Evolutionary conservation across 2,888 invertebrate genomes (phyloP).

Genomic region (Hypsopygia costalis): DNA sequence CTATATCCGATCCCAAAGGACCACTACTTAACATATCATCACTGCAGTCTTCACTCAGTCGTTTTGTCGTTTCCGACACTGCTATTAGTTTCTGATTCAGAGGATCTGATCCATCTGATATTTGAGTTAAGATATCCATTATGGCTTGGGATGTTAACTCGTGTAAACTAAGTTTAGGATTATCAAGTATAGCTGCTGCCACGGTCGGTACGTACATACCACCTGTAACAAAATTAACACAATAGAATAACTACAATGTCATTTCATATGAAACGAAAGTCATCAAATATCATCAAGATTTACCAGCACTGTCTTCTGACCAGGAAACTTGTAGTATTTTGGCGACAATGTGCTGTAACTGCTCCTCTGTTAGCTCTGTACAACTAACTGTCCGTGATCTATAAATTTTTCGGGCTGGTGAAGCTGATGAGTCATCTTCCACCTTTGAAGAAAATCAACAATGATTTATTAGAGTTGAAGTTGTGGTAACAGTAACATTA

Average conservation of each 20-base stretch:
- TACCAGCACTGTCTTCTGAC: conserved; percentile 81
- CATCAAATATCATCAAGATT: conserved; percentile 9
- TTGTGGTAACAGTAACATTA: no score
- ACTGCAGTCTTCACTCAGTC: conserved; percentile 67
- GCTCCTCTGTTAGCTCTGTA: conserved; percentile 83
- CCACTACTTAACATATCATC: conserved; percentile 58
- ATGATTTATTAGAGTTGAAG: no score
- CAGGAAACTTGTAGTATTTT: conserved; percentile 87
- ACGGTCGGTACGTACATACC: conserved; percentile 80
- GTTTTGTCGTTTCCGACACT: conserved; percentile 61
- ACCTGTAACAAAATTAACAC: conserved; percentile 43
- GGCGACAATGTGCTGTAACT: conserved; percentile 82
- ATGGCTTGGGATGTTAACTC: conserved; percentile 84
- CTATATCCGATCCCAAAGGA: conserved; percentile 50
- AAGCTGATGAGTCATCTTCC: conserved; percentile 72
- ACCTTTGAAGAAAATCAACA: conserved; percentile 64
- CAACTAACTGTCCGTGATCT: conserved; percentile 70
- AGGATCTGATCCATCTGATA: conserved; percentile 79
- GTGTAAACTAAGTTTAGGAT: conserved; percentile 65
- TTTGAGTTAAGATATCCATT: conserved; percentile 83
- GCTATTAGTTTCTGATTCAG: conserved; percentile 73
- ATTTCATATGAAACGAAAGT: no score
- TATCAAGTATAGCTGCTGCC: conserved; percentile 76
- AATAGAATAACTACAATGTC: no score
- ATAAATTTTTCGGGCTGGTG: conserved; percentile 65